These are phyloP conservation scores for Chesias legatella DNA, from an alignment of 2,888 invertebrate species.

Conservation along the genomic window DNA sequence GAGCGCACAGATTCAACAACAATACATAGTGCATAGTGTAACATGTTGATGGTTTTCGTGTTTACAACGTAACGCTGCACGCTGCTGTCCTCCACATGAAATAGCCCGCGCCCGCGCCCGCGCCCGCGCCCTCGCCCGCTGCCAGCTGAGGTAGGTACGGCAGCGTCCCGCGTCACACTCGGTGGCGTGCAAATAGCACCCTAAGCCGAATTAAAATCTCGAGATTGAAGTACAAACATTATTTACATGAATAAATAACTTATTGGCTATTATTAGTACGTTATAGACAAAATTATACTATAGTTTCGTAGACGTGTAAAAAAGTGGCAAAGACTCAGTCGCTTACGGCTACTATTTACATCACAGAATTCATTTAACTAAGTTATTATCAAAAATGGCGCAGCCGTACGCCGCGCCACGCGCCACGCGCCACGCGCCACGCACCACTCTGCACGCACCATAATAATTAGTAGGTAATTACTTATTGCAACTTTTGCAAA, in stretches of 20 bases:
- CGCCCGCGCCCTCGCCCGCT: no score
- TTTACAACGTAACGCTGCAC: no score
- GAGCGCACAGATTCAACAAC: no score
- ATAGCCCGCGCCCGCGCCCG: no score
- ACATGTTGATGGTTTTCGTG: no score
- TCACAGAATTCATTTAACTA: conserved; percentile 42
- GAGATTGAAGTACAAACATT: conserved; percentile 59
- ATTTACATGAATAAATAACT: conserved; percentile 61
- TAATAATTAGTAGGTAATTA: neutral
- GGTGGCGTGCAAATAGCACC: neutral
- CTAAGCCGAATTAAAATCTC: conserved; percentile 41
- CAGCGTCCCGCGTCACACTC: no score
- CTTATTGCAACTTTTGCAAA: conserved; percentile 12
- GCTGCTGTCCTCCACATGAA: no score
- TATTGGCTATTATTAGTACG: conserved; percentile 52
- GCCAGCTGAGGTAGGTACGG: no score
- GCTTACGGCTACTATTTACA: conserved; percentile 74
- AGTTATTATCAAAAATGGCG: conserved; percentile 5
- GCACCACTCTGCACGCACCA: neutral
- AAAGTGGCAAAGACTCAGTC: conserved; percentile 78
- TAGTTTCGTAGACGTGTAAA: conserved; percentile 73
- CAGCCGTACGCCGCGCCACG: conserved; percentile 4
- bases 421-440: conserved; percentile 1
- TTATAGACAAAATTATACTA: conserved; percentile 44
- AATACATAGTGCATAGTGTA: no score